Evolutionary conservation across 2,888 invertebrate genomes (phyloP).

Genomic region (Drosophila neonasuta): DNA sequence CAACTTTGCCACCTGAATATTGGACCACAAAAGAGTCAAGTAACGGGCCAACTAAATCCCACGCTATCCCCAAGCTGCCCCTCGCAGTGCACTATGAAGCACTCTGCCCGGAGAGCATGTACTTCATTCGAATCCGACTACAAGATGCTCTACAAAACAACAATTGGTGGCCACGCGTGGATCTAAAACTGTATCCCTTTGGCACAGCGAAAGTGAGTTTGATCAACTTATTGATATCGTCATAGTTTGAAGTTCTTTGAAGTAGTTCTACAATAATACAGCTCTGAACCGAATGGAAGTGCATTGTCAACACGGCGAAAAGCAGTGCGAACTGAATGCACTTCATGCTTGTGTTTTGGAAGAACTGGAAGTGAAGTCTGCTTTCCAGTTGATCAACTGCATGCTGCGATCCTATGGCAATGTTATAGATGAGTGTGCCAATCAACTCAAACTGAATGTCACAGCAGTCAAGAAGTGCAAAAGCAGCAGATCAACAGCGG

Average conservation of each 20-base stretch:
- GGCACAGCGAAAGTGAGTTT: slow-evolving; percentile 80
- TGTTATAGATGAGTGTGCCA: too few species aligned
- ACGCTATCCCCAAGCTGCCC: slow-evolving; percentile 49
- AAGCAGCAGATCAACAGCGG: slow-evolving; percentile 56
- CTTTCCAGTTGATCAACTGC: too few species aligned
- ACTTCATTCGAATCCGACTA: slow-evolving; percentile 74
- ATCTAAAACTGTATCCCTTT: slow-evolving; percentile 79
- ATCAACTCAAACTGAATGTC: too few species aligned
- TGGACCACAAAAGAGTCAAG: background rate
- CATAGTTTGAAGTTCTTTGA: background rate
- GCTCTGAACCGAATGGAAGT: slow-evolving; percentile 59
- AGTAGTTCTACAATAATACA: slow-evolving; percentile 67
- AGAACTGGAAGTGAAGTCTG: too few species aligned
- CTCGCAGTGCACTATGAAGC: slow-evolving; percentile 81
- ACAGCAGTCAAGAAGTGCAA: slow-evolving; percentile 69
- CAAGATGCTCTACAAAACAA: slow-evolving; percentile 66
- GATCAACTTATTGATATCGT: background rate
- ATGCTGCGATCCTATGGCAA: too few species aligned
- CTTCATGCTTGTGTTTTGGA: too few species aligned
- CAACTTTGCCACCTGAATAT: slow-evolving; percentile 21
- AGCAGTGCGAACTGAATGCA: too few species aligned
- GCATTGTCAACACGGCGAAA: slow-evolving; percentile 78
- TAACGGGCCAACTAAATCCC: background rate
- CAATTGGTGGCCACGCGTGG: slow-evolving; percentile 61
- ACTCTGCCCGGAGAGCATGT: slow-evolving; percentile 79